These are phyloP conservation scores for Marasmarcha lunaedactyla DNA, from an alignment of 2,888 invertebrate genomes.

Conservation along the genomic window DNA sequence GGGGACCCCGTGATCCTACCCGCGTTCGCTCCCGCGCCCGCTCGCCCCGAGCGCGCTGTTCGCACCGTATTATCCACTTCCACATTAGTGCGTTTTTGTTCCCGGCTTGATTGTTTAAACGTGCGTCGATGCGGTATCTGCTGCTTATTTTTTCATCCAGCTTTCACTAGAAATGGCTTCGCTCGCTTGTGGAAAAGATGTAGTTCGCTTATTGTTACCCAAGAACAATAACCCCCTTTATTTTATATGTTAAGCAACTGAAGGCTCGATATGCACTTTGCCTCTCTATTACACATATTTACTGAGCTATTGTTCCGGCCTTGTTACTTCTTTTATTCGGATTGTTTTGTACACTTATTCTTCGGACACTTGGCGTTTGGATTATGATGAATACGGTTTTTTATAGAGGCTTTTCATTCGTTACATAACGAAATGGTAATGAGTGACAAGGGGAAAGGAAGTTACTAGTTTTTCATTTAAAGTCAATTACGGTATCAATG, in stretches of 20 bases:
- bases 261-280: constrained; percentile 52
- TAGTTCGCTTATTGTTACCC: constrained; percentile 59
- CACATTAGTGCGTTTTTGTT: constrained; percentile 68
- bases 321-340: constrained; percentile 6
- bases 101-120: constrained; percentile 66
- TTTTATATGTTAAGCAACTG: constrained; percentile 61
- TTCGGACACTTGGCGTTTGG: too few species aligned
- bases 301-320: constrained; percentile 29
- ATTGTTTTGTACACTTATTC: not conserved
- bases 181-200: constrained; percentile 65
- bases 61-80: constrained; percentile 54
- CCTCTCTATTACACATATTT: constrained; percentile 43
- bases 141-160: constrained; percentile 52
- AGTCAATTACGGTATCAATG: not conserved
- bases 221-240: constrained; percentile 64
- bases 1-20: too few species aligned
- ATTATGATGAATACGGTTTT: too few species aligned
- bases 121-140: constrained; percentile 66
- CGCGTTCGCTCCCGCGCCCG: too few species aligned
- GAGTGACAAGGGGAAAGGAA: too few species aligned
- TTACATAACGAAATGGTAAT: too few species aligned
- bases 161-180: constrained; percentile 62
- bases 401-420: too few species aligned
- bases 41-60: too few species aligned
- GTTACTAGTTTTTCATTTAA: too few species aligned